These are phyloP conservation scores for Nephrotoma appendiculata DNA, from an alignment of 2,888 invertebrate genomes.

Conservation along the genomic window DNA sequence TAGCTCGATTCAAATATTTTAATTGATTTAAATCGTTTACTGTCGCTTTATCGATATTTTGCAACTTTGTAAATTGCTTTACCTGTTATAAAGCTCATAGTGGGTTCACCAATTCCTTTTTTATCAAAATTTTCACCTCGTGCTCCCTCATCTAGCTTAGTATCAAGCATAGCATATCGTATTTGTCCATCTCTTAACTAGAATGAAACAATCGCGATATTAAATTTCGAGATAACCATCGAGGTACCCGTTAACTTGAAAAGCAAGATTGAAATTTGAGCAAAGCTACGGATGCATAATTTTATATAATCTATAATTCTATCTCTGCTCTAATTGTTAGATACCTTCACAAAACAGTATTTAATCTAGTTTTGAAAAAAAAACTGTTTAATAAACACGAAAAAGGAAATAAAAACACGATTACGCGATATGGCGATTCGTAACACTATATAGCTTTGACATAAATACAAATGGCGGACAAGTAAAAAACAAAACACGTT, in stretches of 20 bases:
- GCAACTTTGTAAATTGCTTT: conserved; percentile 9
- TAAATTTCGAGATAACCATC: not conserved
- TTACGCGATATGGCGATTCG: too few relatives aligned
- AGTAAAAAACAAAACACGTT: too few relatives aligned
- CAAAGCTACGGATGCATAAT: conserved; percentile 41
- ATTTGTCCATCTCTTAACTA: conserved; percentile 9
- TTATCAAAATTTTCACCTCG: conserved; percentile 33
- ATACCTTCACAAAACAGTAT: too few relatives aligned
- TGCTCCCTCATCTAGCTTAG: conserved; percentile 37
- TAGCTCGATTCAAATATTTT: conserved; percentile 37
- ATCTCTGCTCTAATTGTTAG: conserved; percentile 16
- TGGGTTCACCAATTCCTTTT: conserved; percentile 40
- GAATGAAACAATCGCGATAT: not conserved
- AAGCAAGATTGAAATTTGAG: conserved; percentile 28
- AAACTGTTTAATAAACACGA: too few relatives aligned
- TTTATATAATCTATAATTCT: conserved; percentile 26
- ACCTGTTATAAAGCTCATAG: conserved; percentile 32
- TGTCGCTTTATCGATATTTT: conserved; percentile 11
- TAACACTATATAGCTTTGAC: too few relatives aligned
- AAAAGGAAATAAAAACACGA: too few relatives aligned
- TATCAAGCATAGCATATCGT: conserved; percentile 38
- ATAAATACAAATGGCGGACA: too few relatives aligned
- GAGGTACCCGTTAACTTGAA: conserved; percentile 35
- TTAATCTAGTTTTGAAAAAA: too few relatives aligned
- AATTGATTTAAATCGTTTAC: conserved; percentile 23